A percentile compares a stretch with the other conserved stretches of the same genome.
These are phyloP conservation scores for Aramus guarauna DNA, from an alignment of 2,113 vertebrate genomes.

Conservation along the genomic window DNA sequence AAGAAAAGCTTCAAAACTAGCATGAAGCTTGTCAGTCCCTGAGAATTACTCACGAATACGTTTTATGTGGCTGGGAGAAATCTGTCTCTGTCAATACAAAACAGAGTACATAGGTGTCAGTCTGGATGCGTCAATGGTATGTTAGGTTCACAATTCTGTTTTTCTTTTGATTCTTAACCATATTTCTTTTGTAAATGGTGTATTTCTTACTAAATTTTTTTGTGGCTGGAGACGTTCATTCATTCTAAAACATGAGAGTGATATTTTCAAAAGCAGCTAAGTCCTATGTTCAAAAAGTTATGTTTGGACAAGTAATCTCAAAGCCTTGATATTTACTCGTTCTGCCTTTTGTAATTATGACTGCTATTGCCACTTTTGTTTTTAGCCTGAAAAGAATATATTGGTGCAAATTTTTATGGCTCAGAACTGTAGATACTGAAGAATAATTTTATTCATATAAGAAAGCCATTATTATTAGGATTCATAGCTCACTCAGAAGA, in stretches of 20 bases:
- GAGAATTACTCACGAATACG: not conserved
- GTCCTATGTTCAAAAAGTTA: not conserved
- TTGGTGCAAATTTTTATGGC: not conserved
- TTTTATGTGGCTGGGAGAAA: not conserved
- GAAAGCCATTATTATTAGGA: not conserved
- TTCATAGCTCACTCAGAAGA: not conserved
- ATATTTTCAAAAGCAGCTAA: not conserved
- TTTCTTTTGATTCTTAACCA: not conserved
- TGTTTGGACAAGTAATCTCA: not conserved
- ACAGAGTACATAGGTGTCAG: not conserved
- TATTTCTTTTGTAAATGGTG: not conserved
- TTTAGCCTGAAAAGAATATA: not conserved
- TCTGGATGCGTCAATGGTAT: not conserved
- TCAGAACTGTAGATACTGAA: not conserved
- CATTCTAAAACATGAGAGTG: not conserved
- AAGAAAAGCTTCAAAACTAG: not conserved
- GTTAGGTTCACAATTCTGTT: not conserved
- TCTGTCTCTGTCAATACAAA: not conserved
- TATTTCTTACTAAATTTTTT: not conserved
- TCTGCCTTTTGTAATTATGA: not conserved
- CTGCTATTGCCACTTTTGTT: not conserved
- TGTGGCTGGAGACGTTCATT: not conserved
- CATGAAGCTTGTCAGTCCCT: not conserved
- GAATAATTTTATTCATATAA: not conserved
- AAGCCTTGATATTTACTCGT: not conserved